Evolutionary conservation across 1,140 invertebrate species (phyloP).

Genomic region (Helicoverpa armigera): DNA sequence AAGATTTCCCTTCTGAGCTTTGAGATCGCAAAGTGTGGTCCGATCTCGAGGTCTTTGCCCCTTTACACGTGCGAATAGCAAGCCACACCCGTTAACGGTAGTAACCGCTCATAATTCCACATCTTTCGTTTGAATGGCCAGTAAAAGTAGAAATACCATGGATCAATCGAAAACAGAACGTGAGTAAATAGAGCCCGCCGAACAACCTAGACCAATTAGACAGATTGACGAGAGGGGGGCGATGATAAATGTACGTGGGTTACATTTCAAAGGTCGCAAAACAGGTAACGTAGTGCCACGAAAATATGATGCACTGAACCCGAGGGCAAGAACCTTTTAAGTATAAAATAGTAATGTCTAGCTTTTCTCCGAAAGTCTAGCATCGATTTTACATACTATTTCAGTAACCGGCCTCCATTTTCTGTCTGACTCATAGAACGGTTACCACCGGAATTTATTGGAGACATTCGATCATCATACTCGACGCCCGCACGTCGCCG

Average conservation of each 20-base stretch:
- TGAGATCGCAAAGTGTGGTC: conserved; percentile 59
- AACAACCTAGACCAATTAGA: conserved; percentile 23
- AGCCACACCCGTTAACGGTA: conserved; percentile 76
- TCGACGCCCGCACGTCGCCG: background rate
- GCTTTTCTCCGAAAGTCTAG: conserved; percentile 23
- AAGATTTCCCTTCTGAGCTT: conserved; percentile 38
- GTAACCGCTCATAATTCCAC: conserved; percentile 63
- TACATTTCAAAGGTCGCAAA: conserved; percentile 29
- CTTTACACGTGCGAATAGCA: conserved; percentile 73
- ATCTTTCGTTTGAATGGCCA: conserved; percentile 52
- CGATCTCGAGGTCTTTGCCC: conserved; percentile 72
- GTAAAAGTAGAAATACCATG: conserved; percentile 50
- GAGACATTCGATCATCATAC: conserved; percentile 3
- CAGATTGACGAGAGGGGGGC: conserved; percentile 5
- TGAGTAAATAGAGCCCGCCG: conserved; percentile 36
- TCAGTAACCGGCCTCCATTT: conserved; percentile 4
- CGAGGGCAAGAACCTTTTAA: conserved; percentile 27
- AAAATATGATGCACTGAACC: conserved; percentile 32
- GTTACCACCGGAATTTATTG: background rate
- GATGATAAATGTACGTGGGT: conserved; percentile 38
- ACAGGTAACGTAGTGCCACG: conserved; percentile 1
- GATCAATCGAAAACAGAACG: conserved; percentile 31
- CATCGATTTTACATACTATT: conserved; percentile 39
- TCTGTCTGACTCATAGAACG: conserved; percentile 9
- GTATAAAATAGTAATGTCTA: conserved; percentile 28